These are phyloP conservation scores for Anas flavirostris DNA, from an alignment of 2,797 vertebrate species.

Conservation along the genomic window DNA sequence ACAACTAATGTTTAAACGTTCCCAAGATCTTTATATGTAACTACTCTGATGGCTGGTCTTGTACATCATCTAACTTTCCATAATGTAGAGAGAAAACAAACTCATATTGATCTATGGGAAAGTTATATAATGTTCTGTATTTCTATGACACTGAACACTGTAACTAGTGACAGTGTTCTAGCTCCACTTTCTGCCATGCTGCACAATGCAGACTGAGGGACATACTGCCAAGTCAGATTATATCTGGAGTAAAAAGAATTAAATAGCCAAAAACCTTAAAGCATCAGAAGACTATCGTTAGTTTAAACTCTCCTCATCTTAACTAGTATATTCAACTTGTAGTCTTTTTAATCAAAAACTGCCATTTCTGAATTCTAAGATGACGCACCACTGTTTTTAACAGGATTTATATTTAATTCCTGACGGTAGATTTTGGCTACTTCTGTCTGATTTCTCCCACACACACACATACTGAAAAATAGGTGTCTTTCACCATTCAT, in stretches of 20 bases:
- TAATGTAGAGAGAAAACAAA: neutral
- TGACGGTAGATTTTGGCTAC: neutral
- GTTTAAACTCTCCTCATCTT: neutral
- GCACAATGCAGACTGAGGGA: neutral
- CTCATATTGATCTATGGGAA: neutral
- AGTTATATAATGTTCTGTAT: too few relatives aligned
- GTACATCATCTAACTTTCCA: neutral
- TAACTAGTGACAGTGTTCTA: neutral
- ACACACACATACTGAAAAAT: neutral
- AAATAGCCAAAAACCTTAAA: neutral
- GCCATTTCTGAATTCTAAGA: neutral
- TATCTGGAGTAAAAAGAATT: neutral
- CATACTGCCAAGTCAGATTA: neutral
- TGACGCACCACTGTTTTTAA: neutral
- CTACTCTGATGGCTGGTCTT: neutral
- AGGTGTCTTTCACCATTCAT: neutral
- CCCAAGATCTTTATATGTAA: rapidly evolving
- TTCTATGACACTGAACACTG: neutral
- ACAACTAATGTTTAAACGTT: neutral
- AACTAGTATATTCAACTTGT: neutral
- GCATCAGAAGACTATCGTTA: neutral
- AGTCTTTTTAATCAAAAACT: neutral
- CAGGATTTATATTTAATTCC: neutral
- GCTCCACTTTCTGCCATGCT: neutral
- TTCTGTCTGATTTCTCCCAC: neutral